Conservation (phyloP, 2,888 invertebrate species). For the Frankliniella intonsa region DNA sequence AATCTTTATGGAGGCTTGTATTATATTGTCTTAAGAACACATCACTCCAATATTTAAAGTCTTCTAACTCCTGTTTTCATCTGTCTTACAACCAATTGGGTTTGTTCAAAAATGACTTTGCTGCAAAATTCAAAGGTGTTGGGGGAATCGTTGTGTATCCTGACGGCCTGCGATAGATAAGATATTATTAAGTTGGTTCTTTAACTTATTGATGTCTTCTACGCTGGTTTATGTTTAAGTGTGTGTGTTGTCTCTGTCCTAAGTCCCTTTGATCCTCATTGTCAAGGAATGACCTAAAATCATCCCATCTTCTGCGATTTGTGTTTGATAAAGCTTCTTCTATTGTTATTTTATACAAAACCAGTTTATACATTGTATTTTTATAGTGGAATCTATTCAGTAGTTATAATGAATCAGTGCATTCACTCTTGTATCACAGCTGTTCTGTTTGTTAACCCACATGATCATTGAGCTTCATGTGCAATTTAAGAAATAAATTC, state of each 20-base stretch:
- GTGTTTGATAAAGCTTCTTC: conserved; percentile 15
- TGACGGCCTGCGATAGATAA: not conserved
- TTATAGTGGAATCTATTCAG: conserved; percentile 27
- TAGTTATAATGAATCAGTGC: conserved; percentile 29
- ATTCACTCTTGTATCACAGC: not conserved
- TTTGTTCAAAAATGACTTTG: not conserved
- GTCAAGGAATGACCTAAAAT: not conserved
- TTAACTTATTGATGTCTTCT: conserved; percentile 29
- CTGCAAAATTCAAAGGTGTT: not conserved
- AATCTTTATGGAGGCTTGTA: too few species aligned
- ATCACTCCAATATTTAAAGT: too few species aligned
- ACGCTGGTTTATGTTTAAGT: conserved; percentile 30
- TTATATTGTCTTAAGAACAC: too few species aligned
- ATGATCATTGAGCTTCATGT: too few species aligned
- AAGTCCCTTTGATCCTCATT: not conserved
- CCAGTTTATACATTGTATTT: conserved; percentile 25
- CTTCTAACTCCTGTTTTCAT: too few species aligned
- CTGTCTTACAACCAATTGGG: too few species aligned
- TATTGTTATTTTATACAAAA: conserved; percentile 12
- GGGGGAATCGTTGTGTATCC: conserved; percentile 1
- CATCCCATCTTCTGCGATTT: conserved; percentile 11
- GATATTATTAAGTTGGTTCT: not conserved
- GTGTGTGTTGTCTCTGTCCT: not conserved
- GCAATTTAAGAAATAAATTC: too few species aligned
- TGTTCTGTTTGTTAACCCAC: not conserved